Conservation (phyloP, 2,113 vertebrate genomes). For the Beaufortia kweichowensis region DNA sequence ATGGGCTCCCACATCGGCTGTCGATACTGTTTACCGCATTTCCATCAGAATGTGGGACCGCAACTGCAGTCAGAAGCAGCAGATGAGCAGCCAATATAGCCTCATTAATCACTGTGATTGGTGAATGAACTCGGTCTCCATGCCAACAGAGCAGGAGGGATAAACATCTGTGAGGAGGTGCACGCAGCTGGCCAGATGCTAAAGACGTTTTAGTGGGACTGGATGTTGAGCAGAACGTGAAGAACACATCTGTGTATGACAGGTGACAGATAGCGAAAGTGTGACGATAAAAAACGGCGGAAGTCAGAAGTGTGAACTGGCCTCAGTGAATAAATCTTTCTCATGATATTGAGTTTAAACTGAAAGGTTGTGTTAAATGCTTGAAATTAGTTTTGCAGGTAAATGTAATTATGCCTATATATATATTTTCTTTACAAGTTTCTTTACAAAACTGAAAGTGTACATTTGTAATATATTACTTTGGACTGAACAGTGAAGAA, state of each 20-base stretch:
- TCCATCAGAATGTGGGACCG: slow-evolving; percentile 37
- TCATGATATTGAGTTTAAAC: not conserved
- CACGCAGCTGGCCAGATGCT: slow-evolving; percentile 45
- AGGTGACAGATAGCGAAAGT: not conserved
- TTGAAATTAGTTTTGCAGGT: not conserved
- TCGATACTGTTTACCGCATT: slow-evolving; percentile 33
- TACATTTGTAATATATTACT: too few relatives aligned
- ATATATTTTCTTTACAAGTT: too few relatives aligned
- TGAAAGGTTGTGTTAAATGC: not conserved
- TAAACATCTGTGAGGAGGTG: slow-evolving; percentile 46
- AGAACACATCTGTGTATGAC: slow-evolving; percentile 22
- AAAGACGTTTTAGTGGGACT: slow-evolving; percentile 18
- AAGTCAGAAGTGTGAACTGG: not conserved
- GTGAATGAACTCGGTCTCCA: slow-evolving; percentile 36
- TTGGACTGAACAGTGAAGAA: too few relatives aligned
- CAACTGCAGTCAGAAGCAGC: slow-evolving; percentile 27
- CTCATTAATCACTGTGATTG: slow-evolving; percentile 54
- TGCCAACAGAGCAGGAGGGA: not conserved
- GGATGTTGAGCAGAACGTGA: slow-evolving; percentile 14
- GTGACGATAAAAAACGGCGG: not conserved
- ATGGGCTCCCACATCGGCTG: slow-evolving; percentile 27
- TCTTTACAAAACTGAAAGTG: too few relatives aligned
- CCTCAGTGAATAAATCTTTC: not conserved
- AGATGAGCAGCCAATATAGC: slow-evolving; percentile 40
- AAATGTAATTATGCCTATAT: not conserved